Base-by-base conservation (phyloP, 2,113 vertebrate genomes). In the Lanius collurio region DNA sequence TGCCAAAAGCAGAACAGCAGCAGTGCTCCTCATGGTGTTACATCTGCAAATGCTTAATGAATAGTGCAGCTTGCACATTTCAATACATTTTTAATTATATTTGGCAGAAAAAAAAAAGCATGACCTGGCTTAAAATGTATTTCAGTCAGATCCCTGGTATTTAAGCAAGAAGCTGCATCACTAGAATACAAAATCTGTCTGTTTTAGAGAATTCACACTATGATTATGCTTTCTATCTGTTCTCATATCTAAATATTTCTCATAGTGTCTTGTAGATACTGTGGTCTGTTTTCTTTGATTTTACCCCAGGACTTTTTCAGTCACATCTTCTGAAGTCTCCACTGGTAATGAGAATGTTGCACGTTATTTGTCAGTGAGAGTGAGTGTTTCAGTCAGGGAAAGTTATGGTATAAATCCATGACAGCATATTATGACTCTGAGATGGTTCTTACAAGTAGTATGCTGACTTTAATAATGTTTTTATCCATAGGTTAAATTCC, bases 111-210 rank as follows among this genome's bases (percentile, higher is more conserved):
- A 84, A 55, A 89, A 49, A 93, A 93, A 46, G 69, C 89, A 92
- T 94, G 87, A 93, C 81, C 94, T 87, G 93, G 84, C 50, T 97
- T 95, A 91, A 96, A 91, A 93, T 94, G 68, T 22, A 39, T 53
- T 44, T 87, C 86, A 83, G 76, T 89, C 39, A 76, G 49, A 63
- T 42, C 17, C 31, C 42, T 64, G 11, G 24, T 89, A 84, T 78
- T 87, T 91, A 83, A 83, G 37, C 55, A 87, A 84, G 57, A 89
- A 89, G 60, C 24, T 69, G 5, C 17, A 60, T 89, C 74, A 68
- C n/a, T 75, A 55, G 65, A 94, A 78, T 56, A 56, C 19, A 60
- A 78, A 84, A 71, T 22, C 12, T 44, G 7, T 35, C 62, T 53
- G 26, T 92, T 78, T 81, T 76, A 83, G 56, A 83, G 22, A 94